These are phyloP conservation scores for Molossus molossus DNA, from an alignment of 2,797 vertebrate species.

Conservation along the genomic window DNA sequence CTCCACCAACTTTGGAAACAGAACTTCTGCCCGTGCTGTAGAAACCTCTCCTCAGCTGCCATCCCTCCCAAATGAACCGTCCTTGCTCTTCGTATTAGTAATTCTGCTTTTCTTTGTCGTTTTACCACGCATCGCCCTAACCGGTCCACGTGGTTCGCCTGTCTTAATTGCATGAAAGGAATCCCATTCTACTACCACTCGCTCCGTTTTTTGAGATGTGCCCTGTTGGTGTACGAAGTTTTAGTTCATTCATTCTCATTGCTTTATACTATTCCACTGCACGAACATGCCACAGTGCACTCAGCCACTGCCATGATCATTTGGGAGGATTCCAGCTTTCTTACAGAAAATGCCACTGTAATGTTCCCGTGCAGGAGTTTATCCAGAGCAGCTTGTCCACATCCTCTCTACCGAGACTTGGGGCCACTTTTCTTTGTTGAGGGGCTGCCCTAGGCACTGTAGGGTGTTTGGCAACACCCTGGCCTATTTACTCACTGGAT, in stretches of 20 bases:
- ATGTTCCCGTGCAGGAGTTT: neutral
- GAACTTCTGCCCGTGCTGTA: neutral
- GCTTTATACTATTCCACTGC: neutral
- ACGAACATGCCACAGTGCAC: neutral
- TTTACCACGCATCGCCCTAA: neutral
- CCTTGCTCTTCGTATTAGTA: neutral
- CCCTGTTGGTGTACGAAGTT: no score
- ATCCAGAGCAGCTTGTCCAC: neutral
- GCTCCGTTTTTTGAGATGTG: neutral
- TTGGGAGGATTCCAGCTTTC: neutral
- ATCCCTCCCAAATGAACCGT: neutral
- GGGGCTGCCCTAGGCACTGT: neutral
- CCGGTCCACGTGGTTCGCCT: neutral
- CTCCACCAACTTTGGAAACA: neutral
- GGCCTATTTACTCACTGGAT: neutral
- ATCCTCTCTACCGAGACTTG: fast-evolving
- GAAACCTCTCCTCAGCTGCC: neutral
- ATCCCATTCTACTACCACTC: no score
- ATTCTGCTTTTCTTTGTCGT: neutral
- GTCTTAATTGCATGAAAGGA: neutral
- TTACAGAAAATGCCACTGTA: neutral
- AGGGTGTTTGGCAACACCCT: neutral
- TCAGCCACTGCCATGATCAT: neutral
- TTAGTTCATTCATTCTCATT: no score
- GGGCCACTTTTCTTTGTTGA: neutral